Evolutionary conservation across 2,888 invertebrate genomes (phyloP).

Genomic region (Stramonita haemastoma): DNA sequence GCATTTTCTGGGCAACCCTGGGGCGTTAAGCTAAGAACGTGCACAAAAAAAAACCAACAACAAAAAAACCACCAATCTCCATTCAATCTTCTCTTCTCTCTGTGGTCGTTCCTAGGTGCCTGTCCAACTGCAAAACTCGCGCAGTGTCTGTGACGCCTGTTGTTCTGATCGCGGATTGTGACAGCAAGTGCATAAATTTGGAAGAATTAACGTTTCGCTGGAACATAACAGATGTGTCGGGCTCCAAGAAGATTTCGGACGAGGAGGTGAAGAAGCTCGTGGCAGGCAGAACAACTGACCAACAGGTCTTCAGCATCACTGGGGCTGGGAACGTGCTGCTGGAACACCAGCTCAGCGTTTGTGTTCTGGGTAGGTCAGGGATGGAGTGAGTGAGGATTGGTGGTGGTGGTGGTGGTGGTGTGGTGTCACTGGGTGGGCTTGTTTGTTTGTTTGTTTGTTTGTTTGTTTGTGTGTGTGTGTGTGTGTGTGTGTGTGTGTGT

Average conservation of each 20-base stretch:
- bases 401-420: neutral
- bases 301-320: neutral
- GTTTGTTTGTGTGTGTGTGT: neutral
- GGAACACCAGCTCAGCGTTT: neutral
- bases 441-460: neutral
- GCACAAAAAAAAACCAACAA: neutral
- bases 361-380: neutral
- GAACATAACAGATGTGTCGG: neutral
- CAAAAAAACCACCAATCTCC: too few relatives aligned
- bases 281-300: neutral
- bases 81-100: too few relatives aligned
- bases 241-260: neutral
- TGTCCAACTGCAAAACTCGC: neutral
- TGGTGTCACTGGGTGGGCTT: neutral
- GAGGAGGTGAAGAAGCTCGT: neutral
- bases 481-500: too few relatives aligned
- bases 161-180: neutral
- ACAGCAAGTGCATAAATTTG: neutral
- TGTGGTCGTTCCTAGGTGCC: neutral
- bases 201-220: neutral
- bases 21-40: neutral
- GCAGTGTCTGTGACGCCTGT: neutral
- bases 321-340: neutral
- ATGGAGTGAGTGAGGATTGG: neutral
- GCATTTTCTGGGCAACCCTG: neutral